These are phyloP conservation scores for Nannobrachium achirus DNA, from an alignment of 2,113 vertebrate genomes.

Conservation along the genomic window DNA sequence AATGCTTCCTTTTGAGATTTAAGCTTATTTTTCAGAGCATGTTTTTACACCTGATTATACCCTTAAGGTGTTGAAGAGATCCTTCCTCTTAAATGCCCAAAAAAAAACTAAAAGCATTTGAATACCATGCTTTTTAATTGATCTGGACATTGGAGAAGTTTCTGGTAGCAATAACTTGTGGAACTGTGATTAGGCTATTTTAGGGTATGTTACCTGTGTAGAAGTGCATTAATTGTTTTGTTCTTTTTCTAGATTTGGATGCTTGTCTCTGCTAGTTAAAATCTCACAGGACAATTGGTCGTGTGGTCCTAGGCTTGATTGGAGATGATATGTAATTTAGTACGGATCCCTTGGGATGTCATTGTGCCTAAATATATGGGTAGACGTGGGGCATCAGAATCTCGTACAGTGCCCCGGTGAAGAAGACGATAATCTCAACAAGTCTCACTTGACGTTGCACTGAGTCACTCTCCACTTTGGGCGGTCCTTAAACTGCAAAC, in stretches of 20 bases:
- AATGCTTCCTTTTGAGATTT: constrained; percentile 32
- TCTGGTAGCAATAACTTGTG: constrained; percentile 77
- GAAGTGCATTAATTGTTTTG: constrained; percentile 67
- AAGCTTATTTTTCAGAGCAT: constrained; percentile 28
- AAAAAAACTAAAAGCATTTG: constrained; percentile 51
- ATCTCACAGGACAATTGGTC: constrained; percentile 49
- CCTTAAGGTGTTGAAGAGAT: constrained; percentile 41
- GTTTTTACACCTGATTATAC: constrained; percentile 29
- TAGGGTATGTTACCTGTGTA: constrained; percentile 57
- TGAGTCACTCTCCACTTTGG: constrained; percentile 72
- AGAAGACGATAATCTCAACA: constrained; percentile 47
- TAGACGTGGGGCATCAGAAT: constrained; percentile 46
- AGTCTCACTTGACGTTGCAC: constrained; percentile 75
- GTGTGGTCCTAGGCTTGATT: constrained; percentile 55
- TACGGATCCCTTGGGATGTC: constrained; percentile 62
- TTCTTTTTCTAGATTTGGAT: constrained; percentile 37
- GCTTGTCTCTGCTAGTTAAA: constrained; percentile 53
- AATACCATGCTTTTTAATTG: constrained; percentile 54
- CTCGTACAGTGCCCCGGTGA: constrained; percentile 46
- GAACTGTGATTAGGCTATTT: constrained; percentile 70
- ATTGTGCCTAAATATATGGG: constrained; percentile 74
- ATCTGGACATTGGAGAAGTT: constrained; percentile 58
- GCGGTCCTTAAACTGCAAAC: constrained; percentile 78
- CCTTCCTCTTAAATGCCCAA: constrained; percentile 59
- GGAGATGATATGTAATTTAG: constrained; percentile 50